Percentiles rank a stretch among this genome's conserved stretches.
Evolutionary conservation across 2,113 vertebrate genomes (phyloP).

Genomic region (Strix aluco): DNA sequence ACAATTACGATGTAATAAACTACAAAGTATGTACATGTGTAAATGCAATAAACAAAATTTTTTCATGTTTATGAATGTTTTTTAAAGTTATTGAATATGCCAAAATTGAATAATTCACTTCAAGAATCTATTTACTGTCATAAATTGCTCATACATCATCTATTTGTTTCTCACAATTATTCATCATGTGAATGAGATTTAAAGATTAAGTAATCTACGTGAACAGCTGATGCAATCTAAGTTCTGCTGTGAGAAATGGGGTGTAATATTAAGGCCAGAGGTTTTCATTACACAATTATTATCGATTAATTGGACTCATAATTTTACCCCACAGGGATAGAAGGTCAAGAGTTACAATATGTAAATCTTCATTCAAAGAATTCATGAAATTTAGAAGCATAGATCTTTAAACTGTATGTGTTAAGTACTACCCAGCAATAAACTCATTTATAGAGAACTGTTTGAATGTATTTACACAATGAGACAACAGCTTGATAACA

Average conservation of each 20-base stretch:
- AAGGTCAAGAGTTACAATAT: not conserved
- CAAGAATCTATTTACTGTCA: not conserved
- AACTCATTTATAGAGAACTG: not conserved
- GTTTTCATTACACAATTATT: not conserved
- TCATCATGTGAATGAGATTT: not conserved
- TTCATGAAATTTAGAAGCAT: not conserved
- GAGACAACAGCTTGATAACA: not conserved
- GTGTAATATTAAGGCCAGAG: not conserved
- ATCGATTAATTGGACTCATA: not conserved
- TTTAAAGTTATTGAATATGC: not conserved
- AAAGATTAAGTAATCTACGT: not conserved
- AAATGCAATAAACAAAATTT: not conserved
- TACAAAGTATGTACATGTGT: not conserved
- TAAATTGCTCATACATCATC: not conserved
- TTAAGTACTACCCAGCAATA: not conserved
- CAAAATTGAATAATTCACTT: constrained; percentile 3
- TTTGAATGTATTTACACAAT: not conserved
- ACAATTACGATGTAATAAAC: constrained; percentile 6
- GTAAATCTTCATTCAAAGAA: not conserved
- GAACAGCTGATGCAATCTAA: not conserved
- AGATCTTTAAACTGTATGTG: not conserved
- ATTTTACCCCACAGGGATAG: not conserved
- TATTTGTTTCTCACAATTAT: constrained; percentile 6
- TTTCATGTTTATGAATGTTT: not conserved
- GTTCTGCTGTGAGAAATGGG: not conserved